A percentile compares a stretch with the other conserved stretches of the same genome.
Conservation (phyloP, 2,113 vertebrate species). For the Lethenteron reissneri region DNA sequence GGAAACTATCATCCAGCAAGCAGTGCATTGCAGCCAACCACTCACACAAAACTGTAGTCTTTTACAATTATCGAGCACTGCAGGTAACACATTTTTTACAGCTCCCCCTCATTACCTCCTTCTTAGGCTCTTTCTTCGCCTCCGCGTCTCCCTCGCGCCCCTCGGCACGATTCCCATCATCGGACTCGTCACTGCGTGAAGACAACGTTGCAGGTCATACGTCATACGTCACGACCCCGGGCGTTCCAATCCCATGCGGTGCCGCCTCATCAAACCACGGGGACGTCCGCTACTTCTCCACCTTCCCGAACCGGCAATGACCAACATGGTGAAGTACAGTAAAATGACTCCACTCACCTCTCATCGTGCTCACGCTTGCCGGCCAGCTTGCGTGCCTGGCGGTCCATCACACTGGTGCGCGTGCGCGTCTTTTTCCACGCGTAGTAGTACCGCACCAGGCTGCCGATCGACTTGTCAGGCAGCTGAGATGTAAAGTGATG, state of each 20-base stretch:
- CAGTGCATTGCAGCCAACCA: too few relatives aligned
- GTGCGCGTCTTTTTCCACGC: constrained; percentile 94
- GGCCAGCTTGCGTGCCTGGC: constrained; percentile 73
- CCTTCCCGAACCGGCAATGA: neutral
- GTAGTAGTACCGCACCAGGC: constrained; percentile 86
- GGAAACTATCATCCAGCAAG: too few relatives aligned
- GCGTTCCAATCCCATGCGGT: too few relatives aligned
- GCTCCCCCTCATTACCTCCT: constrained; percentile 44
- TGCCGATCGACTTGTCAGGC: constrained; percentile 87
- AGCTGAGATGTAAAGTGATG: constrained; percentile 30
- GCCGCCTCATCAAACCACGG: too few relatives aligned
- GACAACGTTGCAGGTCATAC: neutral
- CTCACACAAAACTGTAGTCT: too few relatives aligned
- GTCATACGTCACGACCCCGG: too few relatives aligned
- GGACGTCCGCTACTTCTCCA: too few relatives aligned
- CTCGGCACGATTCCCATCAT: constrained; percentile 62
- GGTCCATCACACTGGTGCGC: constrained; percentile 88
- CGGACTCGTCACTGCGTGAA: constrained; percentile 64
- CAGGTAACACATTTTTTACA: neutral
- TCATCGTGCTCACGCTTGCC: constrained; percentile 68
- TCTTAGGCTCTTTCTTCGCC: constrained; percentile 82
- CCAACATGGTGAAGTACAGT: neutral
- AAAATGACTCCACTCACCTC: constrained; percentile 26
- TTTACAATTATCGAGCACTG: too few relatives aligned
- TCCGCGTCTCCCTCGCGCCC: constrained; percentile 88